Percentiles rank a stretch among this genome's conserved stretches.
phyloP scores from a whole-genome alignment of 2,888 invertebrate genomes.

The Idaea straminata region DNA sequence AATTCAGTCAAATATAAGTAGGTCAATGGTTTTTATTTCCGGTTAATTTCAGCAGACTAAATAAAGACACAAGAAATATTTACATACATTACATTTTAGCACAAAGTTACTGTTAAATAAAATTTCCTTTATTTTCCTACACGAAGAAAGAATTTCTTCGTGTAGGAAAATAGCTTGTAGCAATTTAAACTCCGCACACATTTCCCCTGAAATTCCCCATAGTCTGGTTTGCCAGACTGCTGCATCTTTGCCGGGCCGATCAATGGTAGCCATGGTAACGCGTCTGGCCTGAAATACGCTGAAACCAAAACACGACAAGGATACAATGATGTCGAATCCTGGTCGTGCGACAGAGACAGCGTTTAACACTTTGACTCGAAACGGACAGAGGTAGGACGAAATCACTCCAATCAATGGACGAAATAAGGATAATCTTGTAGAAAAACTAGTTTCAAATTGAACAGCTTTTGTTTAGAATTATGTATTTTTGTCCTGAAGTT shows the following conservation, averaged over 20 bases:
- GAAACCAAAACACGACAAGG: slow-evolving; percentile 33
- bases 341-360: slow-evolving; percentile 22
- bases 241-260: slow-evolving; percentile 72
- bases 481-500: background rate
- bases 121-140: background rate
- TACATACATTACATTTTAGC: background rate
- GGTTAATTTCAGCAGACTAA: background rate
- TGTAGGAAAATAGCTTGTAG: background rate
- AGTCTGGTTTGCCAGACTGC: slow-evolving; percentile 60
- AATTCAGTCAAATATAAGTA: background rate
- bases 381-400: slow-evolving; percentile 3
- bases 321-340: slow-evolving; percentile 16
- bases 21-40: background rate
- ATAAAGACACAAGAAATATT: background rate
- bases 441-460: background rate
- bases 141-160: background rate
- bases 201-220: slow-evolving; percentile 34
- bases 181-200: background rate
- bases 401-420: background rate
- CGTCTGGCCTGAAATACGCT: slow-evolving; percentile 62
- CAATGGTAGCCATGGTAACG: slow-evolving; percentile 74
- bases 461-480: background rate
- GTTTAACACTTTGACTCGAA: background rate
- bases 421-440: slow-evolving; percentile 1
- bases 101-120: background rate